phyloP scores from a whole-genome alignment of 2,113 vertebrate genomes.

The Cacatua alba region DNA sequence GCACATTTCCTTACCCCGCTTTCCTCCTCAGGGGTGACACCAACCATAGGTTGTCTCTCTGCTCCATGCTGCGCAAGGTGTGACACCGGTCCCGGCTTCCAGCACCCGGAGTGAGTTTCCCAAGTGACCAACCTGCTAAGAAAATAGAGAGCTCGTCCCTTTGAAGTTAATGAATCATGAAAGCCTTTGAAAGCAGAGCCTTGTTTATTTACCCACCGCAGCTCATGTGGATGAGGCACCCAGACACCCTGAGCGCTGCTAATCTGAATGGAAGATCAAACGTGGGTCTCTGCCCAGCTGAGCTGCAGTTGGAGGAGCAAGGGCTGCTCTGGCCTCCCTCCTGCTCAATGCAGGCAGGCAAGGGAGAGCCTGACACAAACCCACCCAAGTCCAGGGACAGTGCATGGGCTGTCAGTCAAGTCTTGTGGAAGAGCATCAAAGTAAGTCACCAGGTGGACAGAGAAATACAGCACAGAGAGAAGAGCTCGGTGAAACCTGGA shows the following conservation, averaged over 20 bases:
- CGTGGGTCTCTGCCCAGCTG: not conserved
- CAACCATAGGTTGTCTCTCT: fast-evolving
- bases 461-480: not conserved
- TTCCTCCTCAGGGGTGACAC: not conserved
- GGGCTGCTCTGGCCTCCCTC: not conserved
- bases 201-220: slow-evolving; percentile 58
- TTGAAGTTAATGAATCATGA: slow-evolving; percentile 69
- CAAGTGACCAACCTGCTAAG: slow-evolving; percentile 12
- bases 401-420: not conserved
- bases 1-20: not conserved
- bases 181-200: slow-evolving; percentile 67
- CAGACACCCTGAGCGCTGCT: slow-evolving; percentile 10
- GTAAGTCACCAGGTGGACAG: not conserved
- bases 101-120: not conserved
- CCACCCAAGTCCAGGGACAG: not conserved
- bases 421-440: not conserved
- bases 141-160: slow-evolving; percentile 33
- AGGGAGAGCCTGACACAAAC: not conserved
- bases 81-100: not conserved
- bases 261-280: slow-evolving; percentile 48
- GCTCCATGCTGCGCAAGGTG: not conserved
- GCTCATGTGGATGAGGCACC: slow-evolving; percentile 39
- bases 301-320: not conserved
- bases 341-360: fast-evolving
- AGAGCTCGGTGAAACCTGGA: not conserved